Base-by-base conservation (phyloP, 2,888 invertebrate genomes). In the Mythimna impura region DNA sequence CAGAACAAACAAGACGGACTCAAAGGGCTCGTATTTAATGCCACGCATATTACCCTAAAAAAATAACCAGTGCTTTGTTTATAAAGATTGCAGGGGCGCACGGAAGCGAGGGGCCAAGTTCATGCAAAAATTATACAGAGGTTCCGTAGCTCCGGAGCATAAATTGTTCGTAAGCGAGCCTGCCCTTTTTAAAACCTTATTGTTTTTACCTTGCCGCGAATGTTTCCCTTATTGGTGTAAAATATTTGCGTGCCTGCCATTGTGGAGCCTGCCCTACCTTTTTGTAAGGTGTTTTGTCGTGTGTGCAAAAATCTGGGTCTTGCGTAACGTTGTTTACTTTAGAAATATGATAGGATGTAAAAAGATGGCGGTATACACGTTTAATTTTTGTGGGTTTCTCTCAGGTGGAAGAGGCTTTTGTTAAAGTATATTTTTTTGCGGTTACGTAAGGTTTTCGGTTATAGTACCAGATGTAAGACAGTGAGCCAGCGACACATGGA, bases 151-250 rank as follows among this genome's bases (percentile, higher is more conserved):
- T 22, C 64, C 61, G 66, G 55, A 73, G 72, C 72, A 80, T 85
- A 85, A 84, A 79, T 82, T 79, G 78, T 78, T 70, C 43, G 74
- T 72, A 77, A 76, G 67, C 67, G 76, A 71, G 76, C 83, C 62
- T 43, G 70, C 73, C 76, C 83, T 82, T 85, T 85, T 82, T 77
- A 86, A 86, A 81, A 81, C 78, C 87, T 82, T 88, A 89, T 91
- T 91, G 88, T 90, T 89, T 89, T 88, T 87, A 89, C 89, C 87
- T 89, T 84, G 80, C 86, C 85, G 78, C 86, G 80, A 89, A 88
- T 87, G 87, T 90, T 89, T 87, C 88, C 89, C 89, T 88, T 89
- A 89, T 89, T 89, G 90, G 86, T 86, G 89, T 91, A 89, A 92
- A 90, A 90, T 89, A 88, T 90, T 88, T 85, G 84, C 85, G 73